Evolutionary conservation across 1,140 invertebrate genomes (phyloP).

Genomic region (Drosophila pallidifrons): DNA sequence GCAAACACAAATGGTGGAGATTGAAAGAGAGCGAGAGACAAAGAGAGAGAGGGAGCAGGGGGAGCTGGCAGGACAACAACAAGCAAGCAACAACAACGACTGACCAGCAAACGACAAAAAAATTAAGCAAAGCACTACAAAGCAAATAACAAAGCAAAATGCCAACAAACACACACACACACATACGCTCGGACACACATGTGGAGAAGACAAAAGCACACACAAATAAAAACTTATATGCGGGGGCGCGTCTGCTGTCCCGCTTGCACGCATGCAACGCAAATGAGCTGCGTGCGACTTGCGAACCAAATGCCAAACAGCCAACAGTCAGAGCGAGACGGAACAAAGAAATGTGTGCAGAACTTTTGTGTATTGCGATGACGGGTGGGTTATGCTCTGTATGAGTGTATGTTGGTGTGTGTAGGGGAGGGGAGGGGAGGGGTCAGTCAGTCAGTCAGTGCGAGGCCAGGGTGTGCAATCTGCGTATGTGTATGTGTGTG

Average conservation of each 20-base stretch:
- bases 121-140: conserved; percentile 61
- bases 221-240: conserved; percentile 36
- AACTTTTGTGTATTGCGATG: conserved; percentile 16
- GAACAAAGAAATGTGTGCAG: conserved; percentile 38
- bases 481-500: conserved; percentile 24
- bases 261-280: conserved; percentile 33
- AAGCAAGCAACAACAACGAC: conserved; percentile 31
- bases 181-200: conserved; percentile 21
- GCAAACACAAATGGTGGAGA: conserved; percentile 39
- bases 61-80: conserved; percentile 40
- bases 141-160: conserved; percentile 65
- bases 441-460: conserved; percentile 36
- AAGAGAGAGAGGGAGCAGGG: conserved; percentile 6
- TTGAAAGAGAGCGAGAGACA: no score
- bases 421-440: conserved; percentile 1
- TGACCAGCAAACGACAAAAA: conserved; percentile 61
- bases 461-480: conserved; percentile 40
- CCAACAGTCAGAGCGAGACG: conserved; percentile 2
- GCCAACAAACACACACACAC: conserved; percentile 53
- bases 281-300: conserved; percentile 43
- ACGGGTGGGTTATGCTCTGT: conserved; percentile 6
- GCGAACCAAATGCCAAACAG: not conserved
- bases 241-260: conserved; percentile 68
- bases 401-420: not conserved
- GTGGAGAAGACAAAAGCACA: conserved; percentile 16